Conservation (phyloP, 1,140 invertebrate genomes). For the Cataglyphis hispanica region DNA sequence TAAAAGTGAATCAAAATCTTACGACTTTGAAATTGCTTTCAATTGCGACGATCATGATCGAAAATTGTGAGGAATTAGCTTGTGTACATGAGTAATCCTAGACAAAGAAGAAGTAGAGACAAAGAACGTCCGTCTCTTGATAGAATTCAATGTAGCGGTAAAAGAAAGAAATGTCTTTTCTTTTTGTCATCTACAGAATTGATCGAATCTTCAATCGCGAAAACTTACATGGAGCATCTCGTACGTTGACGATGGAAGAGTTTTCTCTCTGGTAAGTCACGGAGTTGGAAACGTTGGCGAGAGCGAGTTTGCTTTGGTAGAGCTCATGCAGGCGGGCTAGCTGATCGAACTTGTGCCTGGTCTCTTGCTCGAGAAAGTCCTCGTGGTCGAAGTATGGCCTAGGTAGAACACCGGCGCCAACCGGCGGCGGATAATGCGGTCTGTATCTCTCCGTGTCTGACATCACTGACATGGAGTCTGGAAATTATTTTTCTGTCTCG, state of each 20-base stretch:
- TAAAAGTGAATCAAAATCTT: neutral
- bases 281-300: constrained; percentile 87
- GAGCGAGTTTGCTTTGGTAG: constrained; percentile 89
- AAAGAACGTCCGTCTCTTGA: neutral
- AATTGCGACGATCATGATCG: neutral
- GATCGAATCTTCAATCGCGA: neutral
- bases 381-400: constrained; percentile 85
- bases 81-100: neutral
- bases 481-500: constrained; percentile 68
- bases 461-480: constrained; percentile 92
- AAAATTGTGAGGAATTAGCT: neutral
- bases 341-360: constrained; percentile 89
- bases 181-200: neutral
- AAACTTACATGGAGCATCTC: constrained; percentile 84
- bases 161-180: neutral
- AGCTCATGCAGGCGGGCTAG: constrained; percentile 90
- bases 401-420: constrained; percentile 81
- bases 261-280: constrained; percentile 87
- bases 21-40: neutral
- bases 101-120: no score
- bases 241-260: constrained; percentile 81
- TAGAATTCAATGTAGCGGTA: constrained; percentile 10
- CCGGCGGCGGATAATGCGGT: constrained; percentile 82
- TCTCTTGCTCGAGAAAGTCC: constrained; percentile 84
- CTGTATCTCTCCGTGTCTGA: constrained; percentile 90